Percentiles rank a stretch among this genome's conserved stretches.
Evolutionary conservation across 2,113 vertebrate genomes (phyloP).

Genomic region (Microtus pennsylvanicus): DNA sequence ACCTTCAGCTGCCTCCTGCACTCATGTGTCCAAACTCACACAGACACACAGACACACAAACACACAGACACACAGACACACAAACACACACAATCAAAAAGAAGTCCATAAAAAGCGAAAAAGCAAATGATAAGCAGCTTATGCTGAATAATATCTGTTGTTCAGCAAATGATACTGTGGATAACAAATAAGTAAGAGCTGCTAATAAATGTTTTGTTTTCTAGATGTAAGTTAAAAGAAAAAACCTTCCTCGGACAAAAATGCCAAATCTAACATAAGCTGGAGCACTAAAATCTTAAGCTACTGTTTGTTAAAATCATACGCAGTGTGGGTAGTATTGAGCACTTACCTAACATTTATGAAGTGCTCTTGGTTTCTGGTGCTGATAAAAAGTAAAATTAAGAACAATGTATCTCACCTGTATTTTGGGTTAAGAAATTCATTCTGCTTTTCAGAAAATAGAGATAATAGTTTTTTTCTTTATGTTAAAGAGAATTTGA

Average conservation of each 20-base stretch:
- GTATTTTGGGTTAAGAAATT: not conserved
- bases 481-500: not conserved
- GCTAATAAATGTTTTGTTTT: slow-evolving; percentile 24
- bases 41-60: rapidly evolving
- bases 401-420: not conserved
- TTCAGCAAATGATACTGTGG: not conserved
- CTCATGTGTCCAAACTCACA: too few species aligned
- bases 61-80: too few species aligned
- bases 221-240: not conserved
- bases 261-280: not conserved
- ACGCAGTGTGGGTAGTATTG: not conserved
- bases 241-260: not conserved
- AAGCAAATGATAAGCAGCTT: not conserved
- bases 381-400: not conserved
- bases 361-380: not conserved
- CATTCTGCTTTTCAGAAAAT: not conserved
- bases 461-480: not conserved
- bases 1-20: too few species aligned
- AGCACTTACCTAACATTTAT: not conserved
- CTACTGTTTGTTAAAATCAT: not conserved
- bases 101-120: not conserved
- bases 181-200: not conserved
- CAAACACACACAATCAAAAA: not conserved
- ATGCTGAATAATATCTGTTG: not conserved
- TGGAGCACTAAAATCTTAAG: not conserved